A percentile compares a stretch with the other conserved stretches of the same genome.
Evolutionary conservation across 2,797 vertebrate species (phyloP).

Genomic region (Malurus splendens): DNA sequence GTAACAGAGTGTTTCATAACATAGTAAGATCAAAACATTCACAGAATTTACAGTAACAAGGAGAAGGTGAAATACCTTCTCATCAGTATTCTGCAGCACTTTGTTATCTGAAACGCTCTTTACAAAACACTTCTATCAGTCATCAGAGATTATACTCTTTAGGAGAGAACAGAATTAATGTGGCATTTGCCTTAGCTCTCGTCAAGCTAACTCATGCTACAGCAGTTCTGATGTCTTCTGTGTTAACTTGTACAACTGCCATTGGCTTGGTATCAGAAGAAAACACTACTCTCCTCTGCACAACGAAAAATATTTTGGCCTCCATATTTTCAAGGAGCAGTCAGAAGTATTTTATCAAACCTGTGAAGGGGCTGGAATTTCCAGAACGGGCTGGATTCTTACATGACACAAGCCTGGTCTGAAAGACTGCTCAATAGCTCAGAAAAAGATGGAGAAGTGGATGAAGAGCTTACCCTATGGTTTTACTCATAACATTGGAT

Average conservation of each 20-base stretch:
- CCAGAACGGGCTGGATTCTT: not conserved
- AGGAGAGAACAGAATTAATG: constrained; percentile 15
- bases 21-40: not conserved
- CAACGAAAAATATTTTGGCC: not conserved
- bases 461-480: not conserved
- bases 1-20: not conserved
- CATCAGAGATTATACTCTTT: constrained; percentile 30
- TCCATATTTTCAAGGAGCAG: not conserved
- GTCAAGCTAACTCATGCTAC: not conserved
- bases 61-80: constrained; percentile 16
- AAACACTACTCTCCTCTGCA: not conserved
- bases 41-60: not conserved
- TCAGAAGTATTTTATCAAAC: not conserved
- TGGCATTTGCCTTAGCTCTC: constrained; percentile 29
- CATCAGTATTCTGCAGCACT: constrained; percentile 14
- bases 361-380: not conserved
- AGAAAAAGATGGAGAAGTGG: not conserved
- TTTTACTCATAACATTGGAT: not conserved
- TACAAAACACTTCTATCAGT: constrained; percentile 49
- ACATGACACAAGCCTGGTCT: not conserved
- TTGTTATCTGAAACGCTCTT: constrained; percentile 26
- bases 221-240: not conserved
- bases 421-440: not conserved
- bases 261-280: not conserved
- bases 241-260: not conserved